phyloP scores from a whole-genome alignment of 1,140 invertebrate genomes.

The Drosophila kepulauana region DNA sequence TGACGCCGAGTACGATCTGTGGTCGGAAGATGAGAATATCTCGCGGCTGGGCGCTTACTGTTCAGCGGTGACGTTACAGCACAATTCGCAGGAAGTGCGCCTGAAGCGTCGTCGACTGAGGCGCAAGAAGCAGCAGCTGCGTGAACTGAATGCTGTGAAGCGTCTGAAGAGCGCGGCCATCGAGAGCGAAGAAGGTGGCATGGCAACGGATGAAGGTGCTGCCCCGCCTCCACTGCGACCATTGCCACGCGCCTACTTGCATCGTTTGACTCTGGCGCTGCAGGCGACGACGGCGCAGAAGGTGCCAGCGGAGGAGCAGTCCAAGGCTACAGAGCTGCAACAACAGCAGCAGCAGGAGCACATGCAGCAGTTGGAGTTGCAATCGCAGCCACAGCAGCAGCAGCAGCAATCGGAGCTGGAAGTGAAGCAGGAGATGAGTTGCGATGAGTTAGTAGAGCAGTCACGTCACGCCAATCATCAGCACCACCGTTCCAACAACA shows the following conservation, averaged over 20 bases:
- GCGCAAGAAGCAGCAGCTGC: slow-evolving; percentile 63
- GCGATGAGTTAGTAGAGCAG: slow-evolving; percentile 37
- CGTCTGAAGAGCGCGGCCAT: slow-evolving; percentile 55
- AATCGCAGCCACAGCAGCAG: slow-evolving; percentile 4
- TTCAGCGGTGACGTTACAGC: slow-evolving; percentile 65
- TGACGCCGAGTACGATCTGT: slow-evolving; percentile 53
- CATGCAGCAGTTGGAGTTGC: slow-evolving; percentile 40
- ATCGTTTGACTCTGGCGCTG: slow-evolving; percentile 53
- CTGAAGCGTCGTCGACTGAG: slow-evolving; percentile 63
- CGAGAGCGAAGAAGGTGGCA: slow-evolving; percentile 21
- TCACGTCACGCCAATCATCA: slow-evolving; percentile 66
- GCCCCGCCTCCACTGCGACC: slow-evolving; percentile 37
- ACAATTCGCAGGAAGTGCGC: slow-evolving; percentile 47
- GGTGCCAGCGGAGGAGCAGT: neutral
- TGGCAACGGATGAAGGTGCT: slow-evolving; percentile 3
- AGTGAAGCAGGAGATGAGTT: slow-evolving; percentile 30
- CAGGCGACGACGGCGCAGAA: slow-evolving; percentile 2
- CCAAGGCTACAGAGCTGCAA: neutral
- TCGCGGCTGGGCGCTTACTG: slow-evolving; percentile 62
- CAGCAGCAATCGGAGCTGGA: slow-evolving; percentile 27
- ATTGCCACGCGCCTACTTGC: slow-evolving; percentile 53
- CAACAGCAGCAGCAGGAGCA: slow-evolving; percentile 33
- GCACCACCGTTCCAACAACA: slow-evolving; percentile 75
- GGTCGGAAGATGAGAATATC: slow-evolving; percentile 68
- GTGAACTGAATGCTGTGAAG: slow-evolving; percentile 68